Evolutionary conservation across 2,888 invertebrate genomes (phyloP), one percentile per base, ranked within the genome.

Genomic region (Netelia virgata): DNA sequence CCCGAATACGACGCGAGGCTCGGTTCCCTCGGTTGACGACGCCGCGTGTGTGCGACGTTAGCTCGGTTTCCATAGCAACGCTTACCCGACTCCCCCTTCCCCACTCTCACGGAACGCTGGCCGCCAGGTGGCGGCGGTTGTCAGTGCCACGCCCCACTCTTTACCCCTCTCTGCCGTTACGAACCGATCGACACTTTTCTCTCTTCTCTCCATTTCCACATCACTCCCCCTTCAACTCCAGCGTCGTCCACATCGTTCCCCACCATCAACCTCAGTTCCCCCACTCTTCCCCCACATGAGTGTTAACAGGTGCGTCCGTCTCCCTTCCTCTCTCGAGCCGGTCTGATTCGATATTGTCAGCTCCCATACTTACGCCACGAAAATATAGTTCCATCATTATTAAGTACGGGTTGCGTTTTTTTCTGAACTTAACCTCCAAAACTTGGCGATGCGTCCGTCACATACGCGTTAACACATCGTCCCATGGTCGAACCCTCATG

Each of bases 41-140:
- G 88, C 86, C 88, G 88, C 87, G 85, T 41, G 85, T 89, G 92
- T 90, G 91, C 86, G 85, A 84, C 81, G 82, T 82, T 81, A 73
- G 74, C 77, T 14, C 11, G 74, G 63, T 75, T 84, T 74, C 83
- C 63, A 47, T 73, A 86, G 85, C 85, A 76, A 81, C 83, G 80
- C 55, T 93, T 92, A 57, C n/a, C 57, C 57, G 18, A 57, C 10
- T 9, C 10, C 5, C 94, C 94, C 94, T 93, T 91, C 92, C 92
- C 63, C 93, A 94, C 94, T 94, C 94, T 94, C 94, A 94, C 94
- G 94, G 92, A 91, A 92, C 20, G 57, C 10, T 57, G 10, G 57
- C 57, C 57, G 18, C 57, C 57, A 57, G 18, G 57, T 94, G 82
- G 86, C 88, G 86, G 86, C 50, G 72, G 18, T 68, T 74, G 72